A percentile compares a stretch with the other conserved stretches of the same genome.
These are phyloP conservation scores for Drosophila silvestris DNA, from an alignment of 2,888 invertebrate genomes.

Conservation along the genomic window DNA sequence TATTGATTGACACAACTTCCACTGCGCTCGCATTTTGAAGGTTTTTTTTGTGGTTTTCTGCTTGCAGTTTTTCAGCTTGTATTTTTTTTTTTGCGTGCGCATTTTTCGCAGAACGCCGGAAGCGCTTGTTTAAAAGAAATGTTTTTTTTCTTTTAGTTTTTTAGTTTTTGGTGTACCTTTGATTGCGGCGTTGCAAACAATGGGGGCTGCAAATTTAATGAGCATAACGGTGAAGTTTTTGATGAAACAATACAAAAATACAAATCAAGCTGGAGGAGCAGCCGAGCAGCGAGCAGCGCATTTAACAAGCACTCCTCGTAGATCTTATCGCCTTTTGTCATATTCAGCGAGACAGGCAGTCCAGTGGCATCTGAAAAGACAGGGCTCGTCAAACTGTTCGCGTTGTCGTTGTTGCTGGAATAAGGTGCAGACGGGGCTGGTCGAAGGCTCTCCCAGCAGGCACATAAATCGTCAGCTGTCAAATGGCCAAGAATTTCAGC, in stretches of 20 bases:
- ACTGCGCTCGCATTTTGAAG: conserved; percentile 54
- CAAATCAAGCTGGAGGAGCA: conserved; percentile 26
- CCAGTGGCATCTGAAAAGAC: conserved; percentile 52
- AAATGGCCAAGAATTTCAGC: conserved; percentile 74
- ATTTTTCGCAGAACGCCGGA: conserved; percentile 79
- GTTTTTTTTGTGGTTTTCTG: conserved; percentile 2
- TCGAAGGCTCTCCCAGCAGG: conserved; percentile 37
- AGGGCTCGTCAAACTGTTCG: conserved; percentile 46
- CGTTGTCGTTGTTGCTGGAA: not conserved
- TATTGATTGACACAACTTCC: conserved; percentile 84
- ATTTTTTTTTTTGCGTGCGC: conserved; percentile 21
- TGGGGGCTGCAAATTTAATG: conserved; percentile 74
- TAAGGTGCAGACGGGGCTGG: conserved; percentile 37
- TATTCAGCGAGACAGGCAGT: conserved; percentile 69
- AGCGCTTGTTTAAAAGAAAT: conserved; percentile 72
- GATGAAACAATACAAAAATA: conserved; percentile 75
- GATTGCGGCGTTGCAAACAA: conserved; percentile 60
- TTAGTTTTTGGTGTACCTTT: conserved; percentile 41
- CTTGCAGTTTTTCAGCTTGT: conserved; percentile 25
- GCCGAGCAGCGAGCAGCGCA: conserved; percentile 20
- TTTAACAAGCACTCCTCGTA: conserved; percentile 74
- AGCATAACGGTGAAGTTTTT: conserved; percentile 81
- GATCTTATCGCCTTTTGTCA: conserved; percentile 78
- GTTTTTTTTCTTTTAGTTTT: conserved; percentile 27
- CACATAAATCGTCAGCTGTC: conserved; percentile 82